A percentile compares a stretch with the other conserved stretches of the same genome.
These are phyloP conservation scores for Uria lomvia DNA, from an alignment of 2,113 vertebrate species.

Conservation along the genomic window DNA sequence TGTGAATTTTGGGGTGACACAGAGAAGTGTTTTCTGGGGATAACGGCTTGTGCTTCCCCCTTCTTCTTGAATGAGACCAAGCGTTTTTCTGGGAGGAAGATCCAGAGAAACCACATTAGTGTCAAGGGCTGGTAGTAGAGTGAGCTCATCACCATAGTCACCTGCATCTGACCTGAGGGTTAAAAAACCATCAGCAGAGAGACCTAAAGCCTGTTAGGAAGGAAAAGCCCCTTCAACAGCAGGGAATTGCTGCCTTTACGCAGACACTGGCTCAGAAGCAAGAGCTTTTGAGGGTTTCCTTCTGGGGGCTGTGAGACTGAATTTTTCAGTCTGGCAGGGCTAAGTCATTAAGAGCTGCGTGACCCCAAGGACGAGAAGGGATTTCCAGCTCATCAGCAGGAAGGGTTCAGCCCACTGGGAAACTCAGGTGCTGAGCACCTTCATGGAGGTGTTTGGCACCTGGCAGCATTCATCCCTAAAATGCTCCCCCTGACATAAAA, in stretches of 20 bases:
- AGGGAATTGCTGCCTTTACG: neutral
- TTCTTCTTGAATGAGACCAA: neutral
- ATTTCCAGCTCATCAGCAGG: neutral
- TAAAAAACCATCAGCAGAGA: neutral
- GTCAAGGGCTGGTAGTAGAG: neutral
- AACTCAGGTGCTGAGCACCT: neutral
- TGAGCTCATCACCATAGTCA: neutral
- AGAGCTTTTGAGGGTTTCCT: neutral
- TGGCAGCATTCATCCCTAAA: neutral
- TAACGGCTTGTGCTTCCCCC: neutral
- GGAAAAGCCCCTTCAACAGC: neutral
- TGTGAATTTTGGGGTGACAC: neutral
- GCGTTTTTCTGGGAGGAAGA: neutral
- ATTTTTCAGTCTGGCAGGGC: neutral
- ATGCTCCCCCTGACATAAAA: neutral
- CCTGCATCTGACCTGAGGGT: neutral
- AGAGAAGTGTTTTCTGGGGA: neutral
- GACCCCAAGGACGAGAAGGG: neutral
- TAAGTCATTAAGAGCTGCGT: neutral
- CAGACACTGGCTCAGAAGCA: neutral
- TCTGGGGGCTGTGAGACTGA: neutral
- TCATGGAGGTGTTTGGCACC: neutral
- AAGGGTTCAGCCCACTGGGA: neutral
- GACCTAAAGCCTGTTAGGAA: neutral
- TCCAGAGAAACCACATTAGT: neutral